Percentiles rank a stretch among this genome's conserved stretches.
Conservation (phyloP, 2,888 invertebrate species). For the Agriopis aurantiaria region DNA sequence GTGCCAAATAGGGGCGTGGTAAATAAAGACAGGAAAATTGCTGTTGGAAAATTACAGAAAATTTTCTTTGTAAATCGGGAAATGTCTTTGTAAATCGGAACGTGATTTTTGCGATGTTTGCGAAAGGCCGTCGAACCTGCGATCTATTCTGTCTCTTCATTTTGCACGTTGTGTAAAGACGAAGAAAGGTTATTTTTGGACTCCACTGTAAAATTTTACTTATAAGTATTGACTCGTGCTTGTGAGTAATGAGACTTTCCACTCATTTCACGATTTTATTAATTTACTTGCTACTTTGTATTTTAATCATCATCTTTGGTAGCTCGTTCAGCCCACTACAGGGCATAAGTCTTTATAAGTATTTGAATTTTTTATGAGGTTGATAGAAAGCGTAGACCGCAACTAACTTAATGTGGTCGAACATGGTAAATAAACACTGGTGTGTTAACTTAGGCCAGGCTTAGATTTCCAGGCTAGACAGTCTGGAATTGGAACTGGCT, state of each 20-base stretch:
- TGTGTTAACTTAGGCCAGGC: too few relatives aligned
- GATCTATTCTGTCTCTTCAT: conserved; percentile 6
- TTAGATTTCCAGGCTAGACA: too few relatives aligned
- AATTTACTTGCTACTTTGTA: too few relatives aligned
- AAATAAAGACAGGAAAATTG: conserved; percentile 45
- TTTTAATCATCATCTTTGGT: too few relatives aligned
- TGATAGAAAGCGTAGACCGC: too few relatives aligned
- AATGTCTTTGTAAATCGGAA: conserved; percentile 25
- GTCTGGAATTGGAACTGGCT: too few relatives aligned
- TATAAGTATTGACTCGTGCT: background rate
- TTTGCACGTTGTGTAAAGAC: background rate
- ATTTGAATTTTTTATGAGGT: too few relatives aligned
- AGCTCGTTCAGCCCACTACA: too few relatives aligned
- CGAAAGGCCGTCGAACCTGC: conserved; percentile 1
- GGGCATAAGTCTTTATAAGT: too few relatives aligned
- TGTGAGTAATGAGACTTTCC: background rate
- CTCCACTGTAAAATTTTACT: conserved; percentile 2
- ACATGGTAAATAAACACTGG: too few relatives aligned
- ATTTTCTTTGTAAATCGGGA: conserved; percentile 30
- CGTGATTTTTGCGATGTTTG: conserved; percentile 18
- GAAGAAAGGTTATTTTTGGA: background rate
- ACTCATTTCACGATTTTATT: too few relatives aligned
- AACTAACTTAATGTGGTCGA: too few relatives aligned
- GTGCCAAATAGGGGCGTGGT: conserved; percentile 39
- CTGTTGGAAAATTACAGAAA: conserved; percentile 40